phyloP scores from a whole-genome alignment of 2,797 vertebrate genomes.

The Tolypeutes matacus region DNA sequence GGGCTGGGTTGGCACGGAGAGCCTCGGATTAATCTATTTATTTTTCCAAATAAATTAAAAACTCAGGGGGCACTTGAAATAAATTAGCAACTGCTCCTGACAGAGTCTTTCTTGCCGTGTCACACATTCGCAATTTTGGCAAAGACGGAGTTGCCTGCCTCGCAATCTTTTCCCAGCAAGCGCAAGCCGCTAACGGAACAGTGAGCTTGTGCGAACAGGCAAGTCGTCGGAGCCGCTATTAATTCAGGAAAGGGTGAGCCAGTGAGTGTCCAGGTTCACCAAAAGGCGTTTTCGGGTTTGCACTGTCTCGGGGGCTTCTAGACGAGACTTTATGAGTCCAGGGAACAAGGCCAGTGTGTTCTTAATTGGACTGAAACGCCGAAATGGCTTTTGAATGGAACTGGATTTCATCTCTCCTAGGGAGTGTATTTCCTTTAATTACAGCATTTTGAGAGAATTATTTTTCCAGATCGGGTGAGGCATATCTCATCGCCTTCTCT shows the following conservation, averaged over 20 bases:
- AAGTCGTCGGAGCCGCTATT: conserved; percentile 59
- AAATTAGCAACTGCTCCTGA: conserved; percentile 82
- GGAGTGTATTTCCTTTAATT: neutral
- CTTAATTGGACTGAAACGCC: neutral
- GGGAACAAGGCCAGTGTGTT: conserved; percentile 56
- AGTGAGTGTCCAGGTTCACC: conserved; percentile 72
- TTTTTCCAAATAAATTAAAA: conserved; percentile 77
- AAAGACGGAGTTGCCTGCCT: conserved; percentile 72
- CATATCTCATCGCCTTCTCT: neutral
- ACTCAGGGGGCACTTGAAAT: conserved; percentile 84
- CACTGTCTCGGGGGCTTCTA: conserved; percentile 20
- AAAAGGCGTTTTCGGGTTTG: conserved; percentile 52
- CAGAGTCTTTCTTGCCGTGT: conserved; percentile 72
- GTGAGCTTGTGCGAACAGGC: conserved; percentile 73
- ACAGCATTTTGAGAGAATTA: neutral
- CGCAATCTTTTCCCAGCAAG: conserved; percentile 53
- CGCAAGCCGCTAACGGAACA: conserved; percentile 79
- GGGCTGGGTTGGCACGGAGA: conserved; percentile 62
- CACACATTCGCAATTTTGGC: conserved; percentile 69
- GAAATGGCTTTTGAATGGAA: neutral
- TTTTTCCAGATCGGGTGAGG: neutral
- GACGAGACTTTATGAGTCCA: conserved; percentile 41
- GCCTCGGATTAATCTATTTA: conserved; percentile 73
- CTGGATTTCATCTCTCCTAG: neutral
- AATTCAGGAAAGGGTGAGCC: conserved; percentile 63